Evolutionary conservation across 2,797 vertebrate species (phyloP), one percentile per base, ranked within the genome.

Genomic region (Eleutherodactylus coqui): DNA sequence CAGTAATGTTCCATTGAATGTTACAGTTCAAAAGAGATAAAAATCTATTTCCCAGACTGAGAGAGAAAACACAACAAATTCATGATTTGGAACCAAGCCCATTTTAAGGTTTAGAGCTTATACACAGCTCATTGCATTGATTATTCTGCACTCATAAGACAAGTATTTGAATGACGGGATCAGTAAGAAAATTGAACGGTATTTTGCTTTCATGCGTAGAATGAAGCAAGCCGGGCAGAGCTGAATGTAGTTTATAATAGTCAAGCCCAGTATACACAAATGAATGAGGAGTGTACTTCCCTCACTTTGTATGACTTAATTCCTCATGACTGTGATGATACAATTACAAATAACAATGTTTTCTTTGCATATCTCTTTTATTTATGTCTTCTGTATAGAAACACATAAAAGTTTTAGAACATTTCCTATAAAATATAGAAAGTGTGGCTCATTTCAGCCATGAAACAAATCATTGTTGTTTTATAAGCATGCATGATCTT

Each of bases 121-220:
- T 73, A 14, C 55, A 84, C 55, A 77, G 78, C 80, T 69, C 60
- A 85, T 79, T 85, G 84, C 69, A 67, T 75, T 75, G 7, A 76
- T 86, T 70, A 86, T 86, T 76, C 73, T 32, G 14, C 75, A 86
- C 45, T 77, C 79, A 34, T n/a, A 86, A 82, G 58, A 80, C 70
- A 86, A 86, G 60, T 82, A 51, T 55, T 76, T 82, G 79, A 82
- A 82, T 86, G 72, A 82, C 79, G 53, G 62, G 36, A 82, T 70
- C 58, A 58, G 85, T 17, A 34, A 86, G 79, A 55, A 82, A 86
- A 82, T 53, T 86, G 55, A 70, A 60, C 72, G 64, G 38, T 86
- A 75, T 82, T 86, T 86, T 82, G 72, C 79, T 77, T 67, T 45
- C 60, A 69, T 82, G 79, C 47, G 82, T 36, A 86, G 67, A 72